Evolutionary conservation across 2,797 vertebrate genomes (phyloP).

Genomic region (Pangasius sanitwongsei): DNA sequence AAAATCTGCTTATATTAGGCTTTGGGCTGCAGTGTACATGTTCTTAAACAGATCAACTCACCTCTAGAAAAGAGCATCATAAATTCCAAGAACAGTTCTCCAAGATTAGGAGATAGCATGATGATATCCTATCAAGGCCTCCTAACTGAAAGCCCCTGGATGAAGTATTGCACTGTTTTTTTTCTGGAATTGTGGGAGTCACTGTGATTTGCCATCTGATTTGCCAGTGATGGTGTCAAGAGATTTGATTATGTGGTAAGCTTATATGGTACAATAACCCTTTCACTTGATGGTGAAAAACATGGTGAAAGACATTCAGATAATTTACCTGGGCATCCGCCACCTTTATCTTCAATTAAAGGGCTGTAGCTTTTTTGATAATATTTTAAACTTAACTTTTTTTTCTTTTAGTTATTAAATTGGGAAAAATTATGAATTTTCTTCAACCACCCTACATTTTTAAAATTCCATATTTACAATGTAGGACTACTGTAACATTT

Average conservation of each 20-base stretch:
- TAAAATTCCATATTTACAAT: too few species aligned
- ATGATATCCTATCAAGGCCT: conserved; percentile 24
- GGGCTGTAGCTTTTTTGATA: too few species aligned
- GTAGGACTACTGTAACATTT: too few species aligned
- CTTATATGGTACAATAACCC: conserved; percentile 55
- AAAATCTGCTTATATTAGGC: neutral
- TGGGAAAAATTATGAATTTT: too few species aligned
- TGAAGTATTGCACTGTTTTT: conserved; percentile 29
- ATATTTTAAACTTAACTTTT: too few species aligned
- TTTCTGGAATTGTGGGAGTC: conserved; percentile 12
- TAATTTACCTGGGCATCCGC: neutral
- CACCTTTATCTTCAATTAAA: neutral
- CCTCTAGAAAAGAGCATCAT: conserved; percentile 53
- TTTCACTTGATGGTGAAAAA: conserved; percentile 52
- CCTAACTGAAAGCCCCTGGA: conserved; percentile 38
- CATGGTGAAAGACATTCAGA: neutral
- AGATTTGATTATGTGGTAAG: conserved; percentile 57
- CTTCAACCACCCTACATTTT: too few species aligned
- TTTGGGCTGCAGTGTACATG: conserved; percentile 24
- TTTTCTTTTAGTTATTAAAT: too few species aligned
- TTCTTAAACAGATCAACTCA: conserved; percentile 50
- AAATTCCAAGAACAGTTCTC: conserved; percentile 37
- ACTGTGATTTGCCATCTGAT: neutral
- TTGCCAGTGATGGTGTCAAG: conserved; percentile 37
- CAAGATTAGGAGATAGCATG: conserved; percentile 41